Base-by-base conservation (phyloP, 2,113 vertebrate genomes). In the Hemiscyllium ocellatum region DNA sequence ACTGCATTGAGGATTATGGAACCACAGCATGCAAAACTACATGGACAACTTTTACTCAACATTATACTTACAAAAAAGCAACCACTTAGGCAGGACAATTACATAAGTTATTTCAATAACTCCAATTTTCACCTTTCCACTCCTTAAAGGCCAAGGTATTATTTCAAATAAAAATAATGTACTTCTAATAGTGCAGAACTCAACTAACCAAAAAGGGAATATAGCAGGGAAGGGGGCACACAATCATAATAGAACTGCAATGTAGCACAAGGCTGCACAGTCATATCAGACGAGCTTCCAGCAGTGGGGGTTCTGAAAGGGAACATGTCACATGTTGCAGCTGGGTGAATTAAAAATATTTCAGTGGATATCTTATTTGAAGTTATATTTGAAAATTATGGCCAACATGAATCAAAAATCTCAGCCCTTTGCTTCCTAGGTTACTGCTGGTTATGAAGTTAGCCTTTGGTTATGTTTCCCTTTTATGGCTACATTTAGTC, bases 1-100 rank as follows among this genome's bases (percentile, higher is more conserved):
- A 66, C 20, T 93, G 56, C 61, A n/a, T 37, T 20, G 33, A 22
- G 61, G 80, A 20, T 93, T 93, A 37, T 65, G 20, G 20, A 66
- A 37, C 61, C 89, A 93, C 4, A 65, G 33, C 89, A 91, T 68
- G 89, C 89, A 93, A 93, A 42, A 66, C 61, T 66, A 93, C 89
- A 66, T 68, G 89, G 61, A 7, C 29, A 68, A 37, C 17, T 42
- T 56, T 26, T 90, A 56, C 87, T 33, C 10, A 89, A 89, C 61
- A 29, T 4, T 19, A 83, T 22, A 4, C 17, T 83, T 42, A 83
- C 80, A 83, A 4, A 17, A 83, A 83, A 83, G 47, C 33, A 83
- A 83, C 37, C 80, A 83, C 37, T 89, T 37, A n/a, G 33, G 33
- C 15, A 68, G 37, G 33, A 37, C 15, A 61, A 89, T 66, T 91